Conservation (phyloP, 2,888 invertebrate species). For the Pheosia gnoma region DNA sequence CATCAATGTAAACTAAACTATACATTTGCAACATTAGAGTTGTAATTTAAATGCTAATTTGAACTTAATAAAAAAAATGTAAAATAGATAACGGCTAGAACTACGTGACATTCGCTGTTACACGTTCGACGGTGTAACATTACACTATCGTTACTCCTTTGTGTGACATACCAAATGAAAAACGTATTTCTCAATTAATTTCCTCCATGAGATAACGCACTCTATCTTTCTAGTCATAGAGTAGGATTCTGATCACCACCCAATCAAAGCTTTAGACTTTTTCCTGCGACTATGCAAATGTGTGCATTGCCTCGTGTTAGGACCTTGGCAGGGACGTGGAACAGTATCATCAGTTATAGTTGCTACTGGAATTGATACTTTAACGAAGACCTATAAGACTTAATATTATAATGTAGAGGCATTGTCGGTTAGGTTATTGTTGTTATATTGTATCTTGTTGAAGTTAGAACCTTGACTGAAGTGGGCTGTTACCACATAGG, state of each 20-base stretch:
- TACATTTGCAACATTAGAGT: slow-evolving; percentile 23
- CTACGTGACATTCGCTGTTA: slow-evolving; percentile 69
- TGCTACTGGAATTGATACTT: slow-evolving; percentile 28
- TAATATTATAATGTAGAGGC: slow-evolving; percentile 19
- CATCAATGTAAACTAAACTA: slow-evolving; percentile 32
- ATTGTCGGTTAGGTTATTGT: slow-evolving; percentile 42
- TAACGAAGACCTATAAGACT: slow-evolving; percentile 15
- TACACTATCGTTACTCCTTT: slow-evolving; percentile 66
- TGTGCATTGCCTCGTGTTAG: slow-evolving; percentile 68
- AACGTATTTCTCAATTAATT: slow-evolving; percentile 32
- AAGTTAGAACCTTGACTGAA: slow-evolving; percentile 79
- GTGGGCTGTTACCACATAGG: slow-evolving; percentile 79
- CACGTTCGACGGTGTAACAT: slow-evolving; percentile 68
- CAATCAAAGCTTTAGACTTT: slow-evolving; percentile 47
- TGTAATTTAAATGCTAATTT: slow-evolving; percentile 33
- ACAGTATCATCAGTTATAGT: slow-evolving; percentile 64
- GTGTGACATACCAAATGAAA: slow-evolving; percentile 39
- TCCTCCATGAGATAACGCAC: slow-evolving; percentile 17
- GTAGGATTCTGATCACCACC: slow-evolving; percentile 28
- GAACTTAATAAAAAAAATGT: slow-evolving; percentile 48
- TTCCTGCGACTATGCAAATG: slow-evolving; percentile 49
- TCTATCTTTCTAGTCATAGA: slow-evolving; percentile 20
- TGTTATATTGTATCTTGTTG: slow-evolving; percentile 36
- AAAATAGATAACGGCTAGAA: slow-evolving; percentile 53
- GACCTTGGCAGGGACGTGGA: slow-evolving; percentile 72